phyloP scores from a whole-genome alignment of 2,113 vertebrate species.

The Indicator indicator region DNA sequence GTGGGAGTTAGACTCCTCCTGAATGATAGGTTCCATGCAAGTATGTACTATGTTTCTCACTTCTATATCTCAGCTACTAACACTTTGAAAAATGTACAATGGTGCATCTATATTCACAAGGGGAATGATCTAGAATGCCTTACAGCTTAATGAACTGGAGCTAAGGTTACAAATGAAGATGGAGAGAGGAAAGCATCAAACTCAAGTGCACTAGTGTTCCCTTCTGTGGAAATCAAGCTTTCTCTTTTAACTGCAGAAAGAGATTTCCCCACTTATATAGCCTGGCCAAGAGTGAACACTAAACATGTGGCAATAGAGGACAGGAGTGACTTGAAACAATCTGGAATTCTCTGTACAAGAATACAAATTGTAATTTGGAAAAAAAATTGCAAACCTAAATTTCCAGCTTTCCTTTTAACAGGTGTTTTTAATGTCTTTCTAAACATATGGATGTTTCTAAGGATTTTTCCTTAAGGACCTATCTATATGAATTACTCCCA shows the following conservation, averaged over 20 bases:
- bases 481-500: conserved; percentile 33
- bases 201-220: not conserved
- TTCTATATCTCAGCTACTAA: not conserved
- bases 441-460: conserved; percentile 32
- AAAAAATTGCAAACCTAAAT: not conserved
- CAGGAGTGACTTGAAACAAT: not conserved
- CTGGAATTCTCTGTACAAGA: not conserved
- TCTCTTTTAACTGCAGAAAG: not conserved
- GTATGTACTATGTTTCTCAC: not conserved
- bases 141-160: not conserved
- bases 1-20: not conserved
- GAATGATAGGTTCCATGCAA: not conserved
- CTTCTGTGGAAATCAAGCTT: not conserved
- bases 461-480: conserved; percentile 26
- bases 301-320: not conserved
- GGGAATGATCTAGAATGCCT: not conserved
- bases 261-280: not conserved
- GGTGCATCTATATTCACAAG: not conserved
- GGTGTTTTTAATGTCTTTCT: conserved; percentile 12
- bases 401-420: not conserved
- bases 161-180: not conserved
- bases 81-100: not conserved
- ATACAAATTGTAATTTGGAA: not conserved
- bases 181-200: not conserved
- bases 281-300: not conserved